Evolutionary conservation across 2,113 vertebrate genomes (phyloP).

Genomic region (Engystomops pustulosus): DNA sequence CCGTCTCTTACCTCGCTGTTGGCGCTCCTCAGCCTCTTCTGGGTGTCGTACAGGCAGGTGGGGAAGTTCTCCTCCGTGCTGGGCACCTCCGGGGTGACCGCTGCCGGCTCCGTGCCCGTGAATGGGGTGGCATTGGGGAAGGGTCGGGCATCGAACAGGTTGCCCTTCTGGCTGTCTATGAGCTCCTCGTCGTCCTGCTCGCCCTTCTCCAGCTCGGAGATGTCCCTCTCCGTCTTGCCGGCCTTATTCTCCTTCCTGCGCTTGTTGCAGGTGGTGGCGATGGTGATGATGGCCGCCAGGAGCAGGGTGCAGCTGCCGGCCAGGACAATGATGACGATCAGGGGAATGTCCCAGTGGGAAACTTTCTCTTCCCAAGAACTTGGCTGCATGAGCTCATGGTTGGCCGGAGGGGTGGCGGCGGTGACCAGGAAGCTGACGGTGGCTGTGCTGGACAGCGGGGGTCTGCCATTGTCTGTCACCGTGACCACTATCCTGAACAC

Average conservation of each 20-base stretch:
- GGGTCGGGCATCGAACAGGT: conserved; percentile 83
- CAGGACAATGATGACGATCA: conserved; percentile 90
- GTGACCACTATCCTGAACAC: conserved; percentile 81
- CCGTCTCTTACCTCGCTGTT: conserved; percentile 89
- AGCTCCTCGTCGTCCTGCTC: conserved; percentile 77
- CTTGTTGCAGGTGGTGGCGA: conserved; percentile 90
- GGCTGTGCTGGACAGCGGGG: conserved; percentile 83
- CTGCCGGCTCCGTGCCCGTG: conserved; percentile 72
- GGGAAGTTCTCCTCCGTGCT: conserved; percentile 75
- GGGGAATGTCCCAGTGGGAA: conserved; percentile 87
- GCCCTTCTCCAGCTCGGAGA: conserved; percentile 79
- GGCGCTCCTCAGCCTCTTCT: conserved; percentile 77
- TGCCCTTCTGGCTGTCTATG: conserved; percentile 75
- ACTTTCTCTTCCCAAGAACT: conserved; percentile 72
- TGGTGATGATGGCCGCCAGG: conserved; percentile 90
- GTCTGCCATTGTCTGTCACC: conserved; percentile 84
- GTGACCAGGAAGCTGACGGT: conserved; percentile 85
- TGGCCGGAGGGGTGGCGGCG: conserved; percentile 74
- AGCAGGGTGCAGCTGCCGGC: conserved; percentile 93
- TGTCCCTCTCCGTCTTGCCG: conserved; percentile 72
- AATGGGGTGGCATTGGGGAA: conserved; percentile 81
- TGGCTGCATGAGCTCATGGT: conserved; percentile 72
- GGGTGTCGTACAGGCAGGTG: conserved; percentile 82
- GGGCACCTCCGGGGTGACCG: conserved; percentile 71
- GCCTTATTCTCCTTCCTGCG: conserved; percentile 79